phyloP scores from a whole-genome alignment of 2,797 vertebrate species.

The Parauchenoglanis punctatus region DNA sequence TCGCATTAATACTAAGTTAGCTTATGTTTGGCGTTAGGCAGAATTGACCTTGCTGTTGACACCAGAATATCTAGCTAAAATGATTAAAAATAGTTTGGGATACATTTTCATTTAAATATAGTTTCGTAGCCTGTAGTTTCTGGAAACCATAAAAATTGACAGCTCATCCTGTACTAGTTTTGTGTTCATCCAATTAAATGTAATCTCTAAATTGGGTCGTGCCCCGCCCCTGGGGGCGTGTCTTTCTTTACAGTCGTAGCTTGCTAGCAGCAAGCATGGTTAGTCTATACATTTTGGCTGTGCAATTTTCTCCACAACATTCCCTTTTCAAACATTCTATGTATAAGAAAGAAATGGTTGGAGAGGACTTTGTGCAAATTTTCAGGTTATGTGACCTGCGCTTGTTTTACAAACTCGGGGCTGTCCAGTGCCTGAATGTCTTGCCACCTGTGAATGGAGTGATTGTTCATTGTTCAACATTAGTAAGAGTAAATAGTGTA shows the following conservation, averaged over 20 bases:
- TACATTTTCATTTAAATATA: background rate
- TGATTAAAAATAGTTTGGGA: background rate
- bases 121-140: background rate
- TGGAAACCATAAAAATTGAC: background rate
- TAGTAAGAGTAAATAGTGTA: background rate
- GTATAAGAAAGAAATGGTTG: background rate
- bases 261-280: background rate
- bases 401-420: background rate
- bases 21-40: background rate
- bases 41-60: background rate
- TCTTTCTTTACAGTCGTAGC: background rate
- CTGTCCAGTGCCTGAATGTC: background rate
- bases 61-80: background rate
- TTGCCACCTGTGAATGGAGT: background rate
- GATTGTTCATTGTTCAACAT: background rate
- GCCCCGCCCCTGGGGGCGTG: background rate
- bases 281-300: background rate
- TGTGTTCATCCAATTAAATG: background rate
- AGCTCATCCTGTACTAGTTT: background rate
- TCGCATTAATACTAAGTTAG: background rate
- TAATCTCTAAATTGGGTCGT: too few species aligned
- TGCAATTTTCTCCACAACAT: background rate
- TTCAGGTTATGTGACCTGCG: background rate
- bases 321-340: background rate
- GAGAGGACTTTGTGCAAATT: background rate